Conservation (phyloP, 1,140 invertebrate genomes). For the Lysiphlebus fabarum region DNA sequence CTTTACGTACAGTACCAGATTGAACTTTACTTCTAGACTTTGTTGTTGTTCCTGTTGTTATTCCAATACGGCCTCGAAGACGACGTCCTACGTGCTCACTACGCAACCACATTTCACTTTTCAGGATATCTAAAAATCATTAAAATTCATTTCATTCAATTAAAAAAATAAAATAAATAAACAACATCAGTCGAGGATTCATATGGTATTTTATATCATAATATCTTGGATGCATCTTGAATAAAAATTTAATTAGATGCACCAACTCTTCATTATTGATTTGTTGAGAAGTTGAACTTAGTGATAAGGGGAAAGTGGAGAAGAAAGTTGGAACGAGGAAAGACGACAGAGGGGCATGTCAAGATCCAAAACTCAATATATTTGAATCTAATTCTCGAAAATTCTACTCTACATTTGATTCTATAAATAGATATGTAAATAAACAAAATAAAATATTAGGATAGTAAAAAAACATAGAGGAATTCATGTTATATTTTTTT, state of each 20-base stretch:
- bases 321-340: not conserved
- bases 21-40: constrained; percentile 44
- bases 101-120: constrained; percentile 44
- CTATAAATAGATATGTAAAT: too few species aligned
- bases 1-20: constrained; percentile 42
- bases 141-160: constrained; percentile 7
- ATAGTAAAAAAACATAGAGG: too few species aligned
- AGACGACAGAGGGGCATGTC: not conserved
- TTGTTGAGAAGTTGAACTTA: constrained; percentile 8
- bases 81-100: constrained; percentile 51
- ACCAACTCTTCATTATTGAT: constrained; percentile 16
- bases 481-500: too few species aligned
- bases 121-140: constrained; percentile 24
- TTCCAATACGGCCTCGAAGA: constrained; percentile 47
- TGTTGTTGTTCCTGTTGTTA: constrained; percentile 28
- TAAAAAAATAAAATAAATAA: not conserved
- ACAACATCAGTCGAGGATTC: not conserved
- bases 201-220: not conserved
- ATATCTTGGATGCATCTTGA: not conserved
- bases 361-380: too few species aligned
- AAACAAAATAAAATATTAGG: too few species aligned
- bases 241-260: not conserved
- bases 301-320: not conserved
- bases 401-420: too few species aligned
- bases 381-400: too few species aligned